These are phyloP conservation scores for Pollenia angustigena DNA, from an alignment of 2,888 invertebrate genomes.

Conservation along the genomic window DNA sequence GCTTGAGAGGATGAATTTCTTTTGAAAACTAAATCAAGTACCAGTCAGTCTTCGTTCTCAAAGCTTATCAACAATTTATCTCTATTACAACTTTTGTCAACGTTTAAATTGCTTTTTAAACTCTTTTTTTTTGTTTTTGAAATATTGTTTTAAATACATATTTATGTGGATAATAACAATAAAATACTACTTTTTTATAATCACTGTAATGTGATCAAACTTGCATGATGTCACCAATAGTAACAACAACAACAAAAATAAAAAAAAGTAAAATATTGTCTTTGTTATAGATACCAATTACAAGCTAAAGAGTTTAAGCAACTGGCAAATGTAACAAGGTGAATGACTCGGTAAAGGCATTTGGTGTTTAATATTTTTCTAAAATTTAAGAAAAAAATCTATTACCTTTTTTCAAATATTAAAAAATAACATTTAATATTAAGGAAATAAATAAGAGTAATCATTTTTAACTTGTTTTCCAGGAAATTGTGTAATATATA, in stretches of 20 bases:
- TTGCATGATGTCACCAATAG: slow-evolving; percentile 65
- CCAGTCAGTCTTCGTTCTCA: slow-evolving; percentile 39
- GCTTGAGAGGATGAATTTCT: background rate
- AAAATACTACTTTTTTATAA: slow-evolving; percentile 54
- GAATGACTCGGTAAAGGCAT: slow-evolving; percentile 44
- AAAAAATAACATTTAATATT: background rate
- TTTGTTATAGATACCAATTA: slow-evolving; percentile 38
- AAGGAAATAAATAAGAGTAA: too few relatives aligned
- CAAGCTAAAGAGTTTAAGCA: slow-evolving; percentile 9
- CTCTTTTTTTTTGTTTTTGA: slow-evolving; percentile 39
- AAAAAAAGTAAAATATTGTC: slow-evolving; percentile 1
- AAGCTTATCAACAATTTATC: slow-evolving; percentile 34
- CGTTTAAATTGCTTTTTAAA: slow-evolving; percentile 63
- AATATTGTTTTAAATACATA: slow-evolving; percentile 57
- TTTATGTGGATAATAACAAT: slow-evolving; percentile 37
- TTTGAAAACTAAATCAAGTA: slow-evolving; percentile 7
- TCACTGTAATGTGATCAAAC: slow-evolving; percentile 69
- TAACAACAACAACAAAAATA: background rate
- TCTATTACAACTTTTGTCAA: slow-evolving; percentile 43
- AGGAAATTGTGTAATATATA: background rate
- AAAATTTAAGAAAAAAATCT: background rate
- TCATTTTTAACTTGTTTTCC: too few relatives aligned
- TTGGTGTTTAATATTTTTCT: background rate
- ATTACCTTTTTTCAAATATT: background rate
- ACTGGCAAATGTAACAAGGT: slow-evolving; percentile 6